Conservation (phyloP, 2,888 invertebrate genomes). For the Diploptera punctata region DNA sequence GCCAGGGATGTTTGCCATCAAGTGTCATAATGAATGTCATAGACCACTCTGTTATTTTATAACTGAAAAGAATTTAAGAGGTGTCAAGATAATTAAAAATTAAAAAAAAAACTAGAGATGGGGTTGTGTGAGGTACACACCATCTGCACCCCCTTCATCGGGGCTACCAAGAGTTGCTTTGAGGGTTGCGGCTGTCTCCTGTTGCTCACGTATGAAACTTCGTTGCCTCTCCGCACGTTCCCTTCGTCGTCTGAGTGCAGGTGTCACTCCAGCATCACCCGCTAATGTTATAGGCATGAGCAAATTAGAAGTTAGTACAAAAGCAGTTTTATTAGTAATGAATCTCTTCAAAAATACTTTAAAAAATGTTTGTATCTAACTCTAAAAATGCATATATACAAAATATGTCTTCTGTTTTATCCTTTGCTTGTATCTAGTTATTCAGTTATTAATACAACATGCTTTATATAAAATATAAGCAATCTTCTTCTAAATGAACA, state of each 20-base stretch:
- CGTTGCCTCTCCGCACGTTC: constrained; percentile 86
- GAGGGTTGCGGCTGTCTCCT: constrained; percentile 65
- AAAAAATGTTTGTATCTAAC: no score
- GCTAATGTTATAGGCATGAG: constrained; percentile 48
- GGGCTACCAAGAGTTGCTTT: constrained; percentile 35
- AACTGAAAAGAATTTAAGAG: no score
- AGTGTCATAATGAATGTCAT: no score
- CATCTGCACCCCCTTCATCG: constrained; percentile 17
- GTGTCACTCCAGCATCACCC: constrained; percentile 76
- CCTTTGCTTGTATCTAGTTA: background rate
- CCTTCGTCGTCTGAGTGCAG: constrained; percentile 78
- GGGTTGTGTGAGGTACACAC: constrained; percentile 9
- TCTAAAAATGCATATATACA: no score
- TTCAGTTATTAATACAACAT: no score
- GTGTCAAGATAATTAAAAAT: no score
- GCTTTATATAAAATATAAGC: no score
- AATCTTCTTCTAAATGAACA: no score
- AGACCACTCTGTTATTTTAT: no score
- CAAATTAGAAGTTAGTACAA: constrained; percentile 15
- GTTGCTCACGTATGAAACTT: constrained; percentile 82
- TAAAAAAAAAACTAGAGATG: no score
- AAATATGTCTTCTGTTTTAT: background rate
- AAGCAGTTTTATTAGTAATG: constrained; percentile 7
- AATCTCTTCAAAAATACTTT: background rate
- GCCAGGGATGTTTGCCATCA: no score